Evolutionary conservation across 2,888 invertebrate genomes (phyloP).

Genomic region (Listrodromus nycthemerus): DNA sequence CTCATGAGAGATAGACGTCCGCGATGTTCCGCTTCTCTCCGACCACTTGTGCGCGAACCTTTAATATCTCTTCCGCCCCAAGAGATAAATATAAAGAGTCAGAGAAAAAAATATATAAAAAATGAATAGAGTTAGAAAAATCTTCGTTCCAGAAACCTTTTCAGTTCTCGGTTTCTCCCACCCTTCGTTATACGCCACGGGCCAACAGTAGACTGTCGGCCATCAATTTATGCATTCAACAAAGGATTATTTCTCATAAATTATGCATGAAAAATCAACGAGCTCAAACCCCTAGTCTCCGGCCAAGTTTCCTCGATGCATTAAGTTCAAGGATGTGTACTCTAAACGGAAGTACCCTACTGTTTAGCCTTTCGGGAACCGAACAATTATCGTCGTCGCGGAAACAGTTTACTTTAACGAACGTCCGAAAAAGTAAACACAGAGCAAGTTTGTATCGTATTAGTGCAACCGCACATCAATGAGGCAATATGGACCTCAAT

Average conservation of each 20-base stretch:
- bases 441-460: neutral
- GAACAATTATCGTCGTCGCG: constrained; percentile 58
- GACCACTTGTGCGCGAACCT: constrained; percentile 34
- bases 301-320: constrained; percentile 16
- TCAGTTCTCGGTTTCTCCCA: constrained; percentile 40
- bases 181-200: neutral
- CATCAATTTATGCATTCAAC: constrained; percentile 67
- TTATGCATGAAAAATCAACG: constrained; percentile 67
- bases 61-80: constrained; percentile 57
- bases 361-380: constrained; percentile 21
- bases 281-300: constrained; percentile 21
- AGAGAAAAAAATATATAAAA: constrained; percentile 37
- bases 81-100: constrained; percentile 46
- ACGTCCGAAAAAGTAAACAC: constrained; percentile 17
- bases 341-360: constrained; percentile 55
- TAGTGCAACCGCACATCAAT: neutral
- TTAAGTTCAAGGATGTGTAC: constrained; percentile 61
- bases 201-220: constrained; percentile 34
- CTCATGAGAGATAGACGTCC: constrained; percentile 29
- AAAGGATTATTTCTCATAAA: constrained; percentile 66
- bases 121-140: constrained; percentile 59
- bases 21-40: constrained; percentile 27
- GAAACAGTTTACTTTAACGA: constrained; percentile 55
- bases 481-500: neutral
- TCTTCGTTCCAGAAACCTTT: constrained; percentile 62